A percentile compares a stretch with the other conserved stretches of the same genome.
phyloP scores from a whole-genome alignment of 2,888 invertebrate species.

The Operophtera brumata region DNA sequence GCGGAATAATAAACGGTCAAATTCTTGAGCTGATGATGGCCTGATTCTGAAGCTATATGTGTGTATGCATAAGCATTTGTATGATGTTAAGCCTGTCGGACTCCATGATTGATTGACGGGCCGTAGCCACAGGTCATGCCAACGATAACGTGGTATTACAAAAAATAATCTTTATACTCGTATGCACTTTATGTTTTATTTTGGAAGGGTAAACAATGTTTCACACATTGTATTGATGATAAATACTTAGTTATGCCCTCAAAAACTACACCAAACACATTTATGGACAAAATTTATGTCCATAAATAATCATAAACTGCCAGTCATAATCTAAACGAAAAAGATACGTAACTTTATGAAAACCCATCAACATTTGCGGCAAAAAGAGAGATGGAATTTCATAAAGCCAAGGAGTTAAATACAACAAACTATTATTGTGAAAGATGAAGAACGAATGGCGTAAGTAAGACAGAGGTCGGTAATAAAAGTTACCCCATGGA shows the following conservation, averaged over 20 bases:
- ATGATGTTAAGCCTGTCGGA: conserved; percentile 15
- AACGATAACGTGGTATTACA: conserved; percentile 50
- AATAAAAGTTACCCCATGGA: conserved; percentile 33
- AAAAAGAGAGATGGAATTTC: not conserved
- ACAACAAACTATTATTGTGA: conserved; percentile 1
- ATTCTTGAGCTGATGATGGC: conserved; percentile 11
- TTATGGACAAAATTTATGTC: not conserved
- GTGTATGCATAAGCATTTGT: conserved; percentile 2
- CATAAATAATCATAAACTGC: not conserved
- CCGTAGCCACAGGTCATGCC: conserved; percentile 45
- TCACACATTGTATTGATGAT: conserved; percentile 5
- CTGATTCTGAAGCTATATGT: conserved; percentile 8
- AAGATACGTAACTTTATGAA: not conserved
- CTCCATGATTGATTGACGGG: conserved; percentile 56
- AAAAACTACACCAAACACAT: conserved; percentile 1
- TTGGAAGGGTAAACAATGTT: conserved; percentile 4
- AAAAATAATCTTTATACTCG: conserved; percentile 32
- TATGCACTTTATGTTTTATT: conserved; percentile 10
- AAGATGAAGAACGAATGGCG: conserved; percentile 1
- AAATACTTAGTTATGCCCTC: not conserved
- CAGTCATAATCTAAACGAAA: not conserved
- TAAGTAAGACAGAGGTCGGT: conserved; percentile 15
- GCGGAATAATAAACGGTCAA: conserved; percentile 17
- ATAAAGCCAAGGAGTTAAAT: not conserved
- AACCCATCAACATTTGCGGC: too few species aligned